Evolutionary conservation across 2,888 invertebrate species (phyloP).

Genomic region (Drosophila robusta): DNA sequence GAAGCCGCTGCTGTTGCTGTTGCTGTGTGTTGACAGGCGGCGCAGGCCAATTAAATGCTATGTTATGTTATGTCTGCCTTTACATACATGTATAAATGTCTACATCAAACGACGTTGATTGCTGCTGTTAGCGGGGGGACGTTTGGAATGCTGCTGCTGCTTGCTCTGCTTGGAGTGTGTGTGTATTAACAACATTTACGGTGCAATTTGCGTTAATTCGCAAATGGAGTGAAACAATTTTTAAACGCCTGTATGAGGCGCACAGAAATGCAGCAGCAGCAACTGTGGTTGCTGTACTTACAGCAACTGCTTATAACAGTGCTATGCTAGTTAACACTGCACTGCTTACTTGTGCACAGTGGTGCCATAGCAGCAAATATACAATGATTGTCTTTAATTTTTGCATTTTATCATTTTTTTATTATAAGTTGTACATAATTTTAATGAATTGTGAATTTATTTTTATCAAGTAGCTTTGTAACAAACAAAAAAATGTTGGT

Average conservation of each 20-base stretch:
- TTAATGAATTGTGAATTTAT: too few relatives aligned
- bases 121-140: slow-evolving; percentile 2
- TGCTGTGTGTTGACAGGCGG: slow-evolving; percentile 30
- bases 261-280: slow-evolving; percentile 47
- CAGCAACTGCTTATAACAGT: slow-evolving; percentile 29
- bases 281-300: slow-evolving; percentile 1
- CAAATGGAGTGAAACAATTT: slow-evolving; percentile 63
- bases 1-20: slow-evolving; percentile 32
- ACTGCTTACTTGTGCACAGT: slow-evolving; percentile 36
- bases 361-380: not conserved
- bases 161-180: slow-evolving; percentile 1
- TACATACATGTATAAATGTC: not conserved
- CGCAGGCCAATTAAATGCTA: slow-evolving; percentile 48
- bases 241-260: slow-evolving; percentile 64
- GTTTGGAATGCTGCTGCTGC: not conserved
- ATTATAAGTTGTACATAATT: not conserved
- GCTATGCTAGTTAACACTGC: slow-evolving; percentile 32
- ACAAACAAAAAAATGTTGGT: too few relatives aligned
- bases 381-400: not conserved
- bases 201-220: slow-evolving; percentile 52
- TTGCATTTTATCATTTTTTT: too few relatives aligned
- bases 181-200: slow-evolving; percentile 33
- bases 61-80: slow-evolving; percentile 5
- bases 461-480: too few relatives aligned
- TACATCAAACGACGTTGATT: slow-evolving; percentile 29